phyloP scores from a whole-genome alignment of 2,113 vertebrate species.

The Columbina picui region DNA sequence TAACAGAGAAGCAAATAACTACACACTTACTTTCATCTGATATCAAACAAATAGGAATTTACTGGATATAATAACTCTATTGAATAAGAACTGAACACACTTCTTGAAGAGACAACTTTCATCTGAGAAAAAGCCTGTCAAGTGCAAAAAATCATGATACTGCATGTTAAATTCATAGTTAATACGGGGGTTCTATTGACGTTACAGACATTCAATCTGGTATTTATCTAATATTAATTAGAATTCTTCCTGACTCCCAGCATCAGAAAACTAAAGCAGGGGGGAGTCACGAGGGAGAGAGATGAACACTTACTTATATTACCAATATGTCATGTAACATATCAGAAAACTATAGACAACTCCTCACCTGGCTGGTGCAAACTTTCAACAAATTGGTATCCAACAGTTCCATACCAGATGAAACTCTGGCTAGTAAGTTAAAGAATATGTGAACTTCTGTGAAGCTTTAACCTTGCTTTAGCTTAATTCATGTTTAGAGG shows the following conservation, averaged over 20 bases:
- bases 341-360: neutral
- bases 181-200: neutral
- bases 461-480: neutral
- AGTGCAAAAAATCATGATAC: neutral
- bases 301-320: neutral
- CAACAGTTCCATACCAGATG: neutral
- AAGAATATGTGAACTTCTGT: neutral
- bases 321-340: neutral
- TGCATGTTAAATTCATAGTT: neutral
- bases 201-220: no score
- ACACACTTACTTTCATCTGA: neutral
- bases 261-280: neutral
- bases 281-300: neutral
- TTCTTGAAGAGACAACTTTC: neutral
- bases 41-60: neutral
- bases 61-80: neutral
- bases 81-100: neutral
- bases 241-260: neutral
- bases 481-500: neutral
- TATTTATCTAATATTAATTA: neutral
- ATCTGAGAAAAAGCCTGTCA: neutral
- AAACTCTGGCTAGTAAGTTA: neutral
- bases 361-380: neutral
- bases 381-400: neutral
- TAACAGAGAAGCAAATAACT: neutral